Conservation (phyloP, 2,113 vertebrate genomes). For the Thalassarche chlororhynchos region DNA sequence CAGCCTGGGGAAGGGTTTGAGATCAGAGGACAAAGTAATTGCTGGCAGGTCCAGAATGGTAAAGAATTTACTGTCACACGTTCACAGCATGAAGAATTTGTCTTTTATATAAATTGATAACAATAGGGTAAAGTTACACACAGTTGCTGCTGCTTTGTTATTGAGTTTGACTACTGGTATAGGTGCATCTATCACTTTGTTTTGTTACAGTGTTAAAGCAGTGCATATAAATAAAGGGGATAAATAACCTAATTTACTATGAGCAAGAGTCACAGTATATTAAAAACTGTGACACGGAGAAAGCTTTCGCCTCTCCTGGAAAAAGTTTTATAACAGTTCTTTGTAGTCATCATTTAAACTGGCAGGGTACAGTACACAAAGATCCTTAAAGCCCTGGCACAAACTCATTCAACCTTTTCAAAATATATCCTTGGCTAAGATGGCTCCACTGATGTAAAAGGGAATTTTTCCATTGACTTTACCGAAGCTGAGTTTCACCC, state of each 20-base stretch:
- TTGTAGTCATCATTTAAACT: conserved; percentile 51
- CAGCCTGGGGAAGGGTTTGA: not conserved
- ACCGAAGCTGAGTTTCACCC: not conserved
- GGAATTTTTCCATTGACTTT: not conserved
- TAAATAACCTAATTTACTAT: conserved; percentile 57
- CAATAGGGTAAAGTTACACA: conserved; percentile 3
- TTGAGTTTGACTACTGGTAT: not conserved
- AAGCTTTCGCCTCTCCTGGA: conserved; percentile 8
- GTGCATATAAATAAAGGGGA: conserved; percentile 42
- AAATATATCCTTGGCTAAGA: not conserved
- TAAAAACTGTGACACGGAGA: conserved; percentile 12
- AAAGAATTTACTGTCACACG: not conserved
- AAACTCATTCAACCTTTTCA: conserved; percentile 11
- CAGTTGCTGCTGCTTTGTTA: conserved; percentile 29
- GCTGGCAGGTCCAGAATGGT: not conserved
- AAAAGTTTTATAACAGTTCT: conserved; percentile 38
- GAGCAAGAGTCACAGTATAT: conserved; percentile 17
- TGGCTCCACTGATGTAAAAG: not conserved
- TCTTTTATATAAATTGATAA: conserved; percentile 47
- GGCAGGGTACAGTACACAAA: conserved; percentile 18
- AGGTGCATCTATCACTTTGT: conserved; percentile 40
- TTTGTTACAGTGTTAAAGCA: conserved; percentile 21
- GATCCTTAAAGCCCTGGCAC: not conserved
- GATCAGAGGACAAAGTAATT: conserved; percentile 13
- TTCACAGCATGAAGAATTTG: conserved; percentile 6